phyloP scores from a whole-genome alignment of 2,113 vertebrate species.

The Amphilophus citrinellus region DNA sequence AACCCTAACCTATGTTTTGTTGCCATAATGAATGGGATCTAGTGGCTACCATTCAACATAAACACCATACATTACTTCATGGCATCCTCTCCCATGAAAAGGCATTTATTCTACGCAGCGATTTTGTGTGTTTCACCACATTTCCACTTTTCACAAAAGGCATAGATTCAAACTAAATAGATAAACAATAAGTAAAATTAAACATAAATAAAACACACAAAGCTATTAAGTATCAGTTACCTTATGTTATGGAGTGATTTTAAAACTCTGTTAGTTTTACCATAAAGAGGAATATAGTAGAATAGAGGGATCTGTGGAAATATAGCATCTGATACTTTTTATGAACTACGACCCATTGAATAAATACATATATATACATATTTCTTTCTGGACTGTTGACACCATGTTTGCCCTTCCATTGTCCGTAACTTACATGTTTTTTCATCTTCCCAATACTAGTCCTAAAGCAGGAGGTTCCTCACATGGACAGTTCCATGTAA shows the following conservation, averaged over 20 bases:
- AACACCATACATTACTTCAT: slow-evolving; percentile 31
- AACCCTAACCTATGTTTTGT: not conserved
- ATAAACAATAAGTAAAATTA: not conserved
- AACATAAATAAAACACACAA: not conserved
- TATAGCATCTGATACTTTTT: not conserved
- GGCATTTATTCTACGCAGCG: slow-evolving; percentile 40
- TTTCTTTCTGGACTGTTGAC: slow-evolving; percentile 36
- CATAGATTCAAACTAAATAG: slow-evolving; percentile 18
- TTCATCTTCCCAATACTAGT: slow-evolving; percentile 87
- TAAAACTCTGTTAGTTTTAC: not conserved
- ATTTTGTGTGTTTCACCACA: slow-evolving; percentile 59
- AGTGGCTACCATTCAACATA: slow-evolving; percentile 45
- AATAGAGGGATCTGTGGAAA: not conserved
- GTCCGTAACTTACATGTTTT: slow-evolving; percentile 81
- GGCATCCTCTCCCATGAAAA: slow-evolving; percentile 43
- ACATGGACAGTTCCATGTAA: slow-evolving; percentile 98
- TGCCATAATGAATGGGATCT: slow-evolving; percentile 55
- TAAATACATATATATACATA: not conserved
- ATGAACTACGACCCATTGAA: not conserved
- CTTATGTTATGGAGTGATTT: not conserved
- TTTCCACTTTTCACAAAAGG: slow-evolving; percentile 59
- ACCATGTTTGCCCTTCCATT: slow-evolving; percentile 83
- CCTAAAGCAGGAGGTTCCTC: slow-evolving; percentile 94
- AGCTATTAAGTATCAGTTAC: not conserved
- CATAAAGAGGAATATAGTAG: not conserved